Evolutionary conservation across 2,113 vertebrate species (phyloP).

Genomic region (Pogonocichla stellata): DNA sequence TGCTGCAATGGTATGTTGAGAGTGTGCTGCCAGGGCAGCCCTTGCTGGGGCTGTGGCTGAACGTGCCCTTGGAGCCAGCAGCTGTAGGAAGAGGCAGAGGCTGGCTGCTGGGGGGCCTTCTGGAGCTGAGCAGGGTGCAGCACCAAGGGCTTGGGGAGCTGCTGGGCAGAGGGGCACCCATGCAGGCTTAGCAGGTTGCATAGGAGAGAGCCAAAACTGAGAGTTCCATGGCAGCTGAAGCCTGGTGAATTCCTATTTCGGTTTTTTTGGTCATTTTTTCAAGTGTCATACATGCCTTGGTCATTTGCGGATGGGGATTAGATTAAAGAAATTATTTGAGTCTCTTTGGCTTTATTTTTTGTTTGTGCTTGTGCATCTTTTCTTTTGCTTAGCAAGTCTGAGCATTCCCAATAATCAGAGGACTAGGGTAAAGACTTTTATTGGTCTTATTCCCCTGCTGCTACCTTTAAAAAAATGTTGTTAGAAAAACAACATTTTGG

Average conservation of each 20-base stretch:
- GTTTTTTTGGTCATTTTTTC: not conserved
- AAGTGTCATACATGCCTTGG: not conserved
- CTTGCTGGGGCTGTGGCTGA: not conserved
- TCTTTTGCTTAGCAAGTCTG: not conserved
- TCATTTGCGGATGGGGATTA: not conserved
- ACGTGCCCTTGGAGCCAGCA: not conserved
- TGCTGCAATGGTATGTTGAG: not conserved
- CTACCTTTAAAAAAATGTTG: not conserved
- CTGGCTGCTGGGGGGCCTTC: accelerated
- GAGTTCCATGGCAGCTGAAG: not conserved
- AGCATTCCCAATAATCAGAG: not conserved
- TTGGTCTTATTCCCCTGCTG: not conserved
- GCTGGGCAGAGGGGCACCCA: accelerated
- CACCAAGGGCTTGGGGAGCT: not conserved
- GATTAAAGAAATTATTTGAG: not conserved
- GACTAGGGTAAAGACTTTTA: not conserved
- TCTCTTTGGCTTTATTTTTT: not conserved
- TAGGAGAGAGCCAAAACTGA: not conserved
- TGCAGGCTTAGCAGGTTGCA: not conserved
- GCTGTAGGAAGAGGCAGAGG: not conserved
- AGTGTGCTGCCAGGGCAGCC: not conserved
- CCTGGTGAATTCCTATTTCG: not conserved
- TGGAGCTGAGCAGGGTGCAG: not conserved
- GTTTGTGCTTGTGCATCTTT: not conserved
- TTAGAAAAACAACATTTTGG: not conserved